These are phyloP conservation scores for Cheilosia pagana DNA, from an alignment of 2,888 invertebrate genomes.

Conservation along the genomic window DNA sequence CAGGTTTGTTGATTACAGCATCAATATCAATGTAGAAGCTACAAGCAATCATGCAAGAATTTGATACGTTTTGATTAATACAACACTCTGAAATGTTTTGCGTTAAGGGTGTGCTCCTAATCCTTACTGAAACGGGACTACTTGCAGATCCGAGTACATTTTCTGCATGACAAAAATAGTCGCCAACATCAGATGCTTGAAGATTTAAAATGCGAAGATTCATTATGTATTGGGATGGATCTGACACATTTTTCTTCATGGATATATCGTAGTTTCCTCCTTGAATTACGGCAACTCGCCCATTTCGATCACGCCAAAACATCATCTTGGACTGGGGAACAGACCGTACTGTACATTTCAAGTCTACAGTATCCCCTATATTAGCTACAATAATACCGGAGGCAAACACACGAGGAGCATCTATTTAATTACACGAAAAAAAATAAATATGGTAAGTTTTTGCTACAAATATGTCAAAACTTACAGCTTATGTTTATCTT, in stretches of 20 bases:
- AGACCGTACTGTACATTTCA: slow-evolving; percentile 91
- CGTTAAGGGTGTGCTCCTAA: slow-evolving; percentile 87
- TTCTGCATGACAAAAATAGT: slow-evolving; percentile 93
- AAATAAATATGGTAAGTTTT: too few species aligned
- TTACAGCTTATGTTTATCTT: slow-evolving; percentile 92
- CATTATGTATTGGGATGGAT: slow-evolving; percentile 89
- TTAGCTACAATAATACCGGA: slow-evolving; percentile 91
- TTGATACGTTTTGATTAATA: slow-evolving; percentile 90
- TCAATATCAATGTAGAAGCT: slow-evolving; percentile 93
- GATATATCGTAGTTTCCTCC: slow-evolving; percentile 90
- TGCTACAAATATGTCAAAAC: slow-evolving; percentile 79
- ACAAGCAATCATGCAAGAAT: slow-evolving; percentile 92
- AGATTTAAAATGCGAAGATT: slow-evolving; percentile 89
- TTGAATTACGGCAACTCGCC: slow-evolving; percentile 90
- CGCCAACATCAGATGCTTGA: slow-evolving; percentile 89
- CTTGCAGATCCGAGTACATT: slow-evolving; percentile 91
- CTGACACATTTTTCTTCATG: slow-evolving; percentile 86
- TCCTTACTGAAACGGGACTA: slow-evolving; percentile 89
- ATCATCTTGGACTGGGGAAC: slow-evolving; percentile 91
- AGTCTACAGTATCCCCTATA: slow-evolving; percentile 89
- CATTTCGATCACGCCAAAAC: slow-evolving; percentile 91
- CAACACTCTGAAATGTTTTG: slow-evolving; percentile 92
- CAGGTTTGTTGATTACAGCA: slow-evolving; percentile 90
- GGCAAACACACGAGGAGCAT: slow-evolving; percentile 90
- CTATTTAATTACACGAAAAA: slow-evolving; percentile 82